A percentile compares a stretch with the other conserved stretches of the same genome.
phyloP scores from a whole-genome alignment of 1,140 invertebrate species.

The Lamellibrachia luymesi region DNA sequence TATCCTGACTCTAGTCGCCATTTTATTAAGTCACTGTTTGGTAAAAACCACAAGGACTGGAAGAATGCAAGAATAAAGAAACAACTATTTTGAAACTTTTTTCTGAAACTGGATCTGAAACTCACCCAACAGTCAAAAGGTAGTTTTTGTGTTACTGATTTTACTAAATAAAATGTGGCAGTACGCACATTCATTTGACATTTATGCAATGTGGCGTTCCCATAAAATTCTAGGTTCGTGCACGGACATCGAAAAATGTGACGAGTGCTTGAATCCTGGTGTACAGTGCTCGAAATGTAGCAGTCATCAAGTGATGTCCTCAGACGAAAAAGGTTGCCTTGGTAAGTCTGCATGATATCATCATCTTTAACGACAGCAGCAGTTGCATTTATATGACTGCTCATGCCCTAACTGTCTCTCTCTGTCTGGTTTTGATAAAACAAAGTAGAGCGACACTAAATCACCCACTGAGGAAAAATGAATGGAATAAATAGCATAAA shows the following conservation, averaged over 20 bases:
- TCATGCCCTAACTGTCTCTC: too few relatives aligned
- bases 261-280: not conserved
- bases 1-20: not conserved
- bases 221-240: not conserved
- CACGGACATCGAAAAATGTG: not conserved
- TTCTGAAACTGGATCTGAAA: not conserved
- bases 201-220: not conserved
- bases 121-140: too few relatives aligned
- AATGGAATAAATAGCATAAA: too few relatives aligned
- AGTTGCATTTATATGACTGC: too few relatives aligned
- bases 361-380: not conserved
- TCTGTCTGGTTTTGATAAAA: too few relatives aligned
- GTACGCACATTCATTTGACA: not conserved
- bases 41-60: not conserved
- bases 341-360: not conserved
- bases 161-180: not conserved
- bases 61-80: not conserved
- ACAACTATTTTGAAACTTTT: not conserved
- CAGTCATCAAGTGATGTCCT: not conserved
- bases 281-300: not conserved
- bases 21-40: not conserved
- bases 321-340: not conserved
- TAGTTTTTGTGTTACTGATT: not conserved
- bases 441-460: too few relatives aligned
- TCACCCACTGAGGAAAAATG: too few relatives aligned